Percentiles rank a stretch among this genome's conserved stretches.
phyloP scores from a whole-genome alignment of 2,113 vertebrate genomes.

The Tachysurus fulvidraco region DNA sequence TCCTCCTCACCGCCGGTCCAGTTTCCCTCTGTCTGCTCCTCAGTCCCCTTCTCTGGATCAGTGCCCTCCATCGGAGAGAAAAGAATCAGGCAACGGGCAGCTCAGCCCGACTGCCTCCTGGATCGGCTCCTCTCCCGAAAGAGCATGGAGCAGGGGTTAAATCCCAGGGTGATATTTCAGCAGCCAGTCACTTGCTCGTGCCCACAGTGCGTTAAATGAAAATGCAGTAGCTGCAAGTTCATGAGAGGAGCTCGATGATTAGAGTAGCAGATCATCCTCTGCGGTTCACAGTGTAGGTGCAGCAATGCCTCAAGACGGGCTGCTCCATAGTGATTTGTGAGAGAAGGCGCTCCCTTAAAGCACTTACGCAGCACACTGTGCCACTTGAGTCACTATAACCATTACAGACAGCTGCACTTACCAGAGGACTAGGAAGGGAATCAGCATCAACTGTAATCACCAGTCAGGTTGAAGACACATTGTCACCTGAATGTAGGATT shows the following conservation, averaged over 20 bases:
- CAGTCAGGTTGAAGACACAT: not conserved
- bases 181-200: conserved; percentile 51
- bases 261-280: conserved; percentile 58
- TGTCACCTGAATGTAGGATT: not conserved
- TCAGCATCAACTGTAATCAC: conserved; percentile 17
- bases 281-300: conserved; percentile 42
- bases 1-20: conserved; percentile 57
- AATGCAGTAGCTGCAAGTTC: conserved; percentile 54
- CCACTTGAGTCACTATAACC: conserved; percentile 32
- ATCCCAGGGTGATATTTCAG: conserved; percentile 66
- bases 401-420: conserved; percentile 28
- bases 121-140: conserved; percentile 63
- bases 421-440: not conserved
- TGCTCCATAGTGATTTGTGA: conserved; percentile 47
- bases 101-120: conserved; percentile 64
- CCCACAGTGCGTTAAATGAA: not conserved
- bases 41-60: conserved; percentile 56
- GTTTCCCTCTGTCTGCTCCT: conserved; percentile 49
- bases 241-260: conserved; percentile 63
- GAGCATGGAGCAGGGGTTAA: conserved; percentile 63
- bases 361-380: conserved; percentile 34
- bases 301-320: conserved; percentile 3
- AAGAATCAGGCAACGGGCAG: conserved; percentile 50
- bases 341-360: conserved; percentile 29
- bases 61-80: conserved; percentile 67